Evolutionary conservation across 2,888 invertebrate species (phyloP).

Genomic region (Epistrophe eligans): DNA sequence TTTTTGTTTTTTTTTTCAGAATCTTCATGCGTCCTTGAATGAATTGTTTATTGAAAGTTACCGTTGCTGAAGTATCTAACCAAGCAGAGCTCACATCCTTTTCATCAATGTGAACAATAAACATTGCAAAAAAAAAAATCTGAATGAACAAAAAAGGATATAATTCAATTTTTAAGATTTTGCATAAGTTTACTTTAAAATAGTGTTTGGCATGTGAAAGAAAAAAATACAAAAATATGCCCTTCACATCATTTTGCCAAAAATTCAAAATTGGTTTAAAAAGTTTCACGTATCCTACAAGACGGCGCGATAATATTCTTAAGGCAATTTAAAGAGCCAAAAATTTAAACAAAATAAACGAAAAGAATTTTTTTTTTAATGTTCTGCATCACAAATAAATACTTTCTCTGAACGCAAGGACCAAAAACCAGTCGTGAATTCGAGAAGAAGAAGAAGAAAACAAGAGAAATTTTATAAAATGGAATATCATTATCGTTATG

Average conservation of each 20-base stretch:
- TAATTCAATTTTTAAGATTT: slow-evolving; percentile 57
- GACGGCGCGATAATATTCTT: slow-evolving; percentile 30
- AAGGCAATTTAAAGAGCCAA: slow-evolving; percentile 47
- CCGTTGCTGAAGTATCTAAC: slow-evolving; percentile 36
- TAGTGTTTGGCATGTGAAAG: slow-evolving; percentile 1
- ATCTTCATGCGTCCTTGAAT: slow-evolving; percentile 67
- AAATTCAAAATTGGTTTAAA: slow-evolving; percentile 18
- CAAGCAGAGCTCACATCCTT: slow-evolving; percentile 34
- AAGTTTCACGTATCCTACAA: slow-evolving; percentile 4
- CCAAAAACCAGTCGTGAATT: background rate
- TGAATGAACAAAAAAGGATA: slow-evolving; percentile 41
- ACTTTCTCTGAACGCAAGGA: slow-evolving; percentile 9
- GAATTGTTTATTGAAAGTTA: slow-evolving; percentile 68
- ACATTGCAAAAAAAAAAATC: slow-evolving; percentile 16
- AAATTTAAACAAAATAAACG: slow-evolving; percentile 13
- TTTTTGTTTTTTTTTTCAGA: slow-evolving; percentile 34
- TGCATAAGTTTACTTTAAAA: slow-evolving; percentile 33
- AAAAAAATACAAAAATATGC: slow-evolving; percentile 4
- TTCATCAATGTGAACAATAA: slow-evolving; percentile 59
- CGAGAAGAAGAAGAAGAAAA: background rate
- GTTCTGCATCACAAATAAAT: background rate
- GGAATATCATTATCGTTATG: slow-evolving; percentile 65
- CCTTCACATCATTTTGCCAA: slow-evolving; percentile 37
- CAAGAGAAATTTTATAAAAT: slow-evolving; percentile 54
- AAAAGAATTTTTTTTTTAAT: background rate